Conservation (phyloP, 2,888 invertebrate genomes). For the Acleris laterana region DNA sequence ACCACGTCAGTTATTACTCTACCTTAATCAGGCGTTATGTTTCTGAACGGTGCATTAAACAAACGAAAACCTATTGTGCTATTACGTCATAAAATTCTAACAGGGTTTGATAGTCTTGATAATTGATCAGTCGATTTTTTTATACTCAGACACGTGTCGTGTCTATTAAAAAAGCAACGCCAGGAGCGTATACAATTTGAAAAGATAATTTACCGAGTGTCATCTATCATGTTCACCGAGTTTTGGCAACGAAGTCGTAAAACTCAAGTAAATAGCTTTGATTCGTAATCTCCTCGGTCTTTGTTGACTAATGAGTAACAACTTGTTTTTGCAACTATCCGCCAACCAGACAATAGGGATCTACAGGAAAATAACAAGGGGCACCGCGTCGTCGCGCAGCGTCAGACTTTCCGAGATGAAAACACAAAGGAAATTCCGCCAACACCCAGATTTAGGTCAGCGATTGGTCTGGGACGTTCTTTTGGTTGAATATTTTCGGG, state of each 20-base stretch:
- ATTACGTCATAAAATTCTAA: too few relatives aligned
- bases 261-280: slow-evolving; percentile 31
- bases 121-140: too few relatives aligned
- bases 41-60: too few relatives aligned
- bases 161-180: too few relatives aligned
- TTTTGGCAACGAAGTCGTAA: slow-evolving; percentile 24
- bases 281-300: slow-evolving; percentile 33
- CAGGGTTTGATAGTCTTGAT: too few relatives aligned
- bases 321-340: slow-evolving; percentile 37
- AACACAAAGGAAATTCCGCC: slow-evolving; percentile 61
- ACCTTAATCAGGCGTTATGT: too few relatives aligned
- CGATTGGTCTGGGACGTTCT: slow-evolving; percentile 48
- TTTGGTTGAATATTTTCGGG: slow-evolving; percentile 38
- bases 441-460: slow-evolving; percentile 54
- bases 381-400: slow-evolving; percentile 42
- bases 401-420: slow-evolving; percentile 53
- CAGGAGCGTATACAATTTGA: too few relatives aligned
- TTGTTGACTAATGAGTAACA: slow-evolving; percentile 34
- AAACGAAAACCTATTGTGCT: too few relatives aligned
- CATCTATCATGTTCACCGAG: slow-evolving; percentile 1
- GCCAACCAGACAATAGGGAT: slow-evolving; percentile 32
- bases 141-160: too few relatives aligned
- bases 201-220: too few relatives aligned
- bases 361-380: slow-evolving; percentile 55
- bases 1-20: too few relatives aligned